Conservation (phyloP, 2,113 vertebrate species). For the Suricata suricatta region DNA sequence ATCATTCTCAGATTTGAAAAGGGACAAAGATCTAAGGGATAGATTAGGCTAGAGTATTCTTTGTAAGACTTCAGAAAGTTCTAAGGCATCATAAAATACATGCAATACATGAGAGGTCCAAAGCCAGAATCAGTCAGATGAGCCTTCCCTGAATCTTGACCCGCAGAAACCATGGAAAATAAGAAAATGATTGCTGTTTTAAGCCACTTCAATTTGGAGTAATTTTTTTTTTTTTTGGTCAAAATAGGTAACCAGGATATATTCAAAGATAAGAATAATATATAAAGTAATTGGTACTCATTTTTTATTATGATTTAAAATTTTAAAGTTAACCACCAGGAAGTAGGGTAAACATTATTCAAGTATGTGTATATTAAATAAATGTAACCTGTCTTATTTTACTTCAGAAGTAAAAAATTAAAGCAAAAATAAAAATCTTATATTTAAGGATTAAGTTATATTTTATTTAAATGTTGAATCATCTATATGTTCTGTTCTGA, state of each 20-base stretch:
- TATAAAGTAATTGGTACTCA: neutral
- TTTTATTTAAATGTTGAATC: constrained; percentile 32
- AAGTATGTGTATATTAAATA: neutral
- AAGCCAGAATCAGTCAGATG: neutral
- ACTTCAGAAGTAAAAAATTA: neutral
- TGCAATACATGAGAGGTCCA: neutral
- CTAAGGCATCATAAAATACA: neutral
- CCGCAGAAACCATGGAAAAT: neutral
- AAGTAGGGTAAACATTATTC: neutral
- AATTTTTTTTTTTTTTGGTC: neutral
- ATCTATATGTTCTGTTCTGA: neutral
- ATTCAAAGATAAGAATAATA: neutral
- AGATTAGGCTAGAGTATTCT: neutral
- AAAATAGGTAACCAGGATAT: neutral
- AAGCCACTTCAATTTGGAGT: neutral
- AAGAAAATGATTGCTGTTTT: neutral
- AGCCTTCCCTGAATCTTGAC: neutral
- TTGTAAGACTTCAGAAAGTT: neutral
- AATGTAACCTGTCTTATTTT: constrained; percentile 4
- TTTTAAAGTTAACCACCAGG: neutral
- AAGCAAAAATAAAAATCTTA: neutral
- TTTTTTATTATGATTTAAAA: neutral
- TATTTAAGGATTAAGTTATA: neutral
- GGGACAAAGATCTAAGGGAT: neutral
- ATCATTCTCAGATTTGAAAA: neutral